Conservation (phyloP, 2,888 invertebrate genomes). For the Agrochola litura region DNA sequence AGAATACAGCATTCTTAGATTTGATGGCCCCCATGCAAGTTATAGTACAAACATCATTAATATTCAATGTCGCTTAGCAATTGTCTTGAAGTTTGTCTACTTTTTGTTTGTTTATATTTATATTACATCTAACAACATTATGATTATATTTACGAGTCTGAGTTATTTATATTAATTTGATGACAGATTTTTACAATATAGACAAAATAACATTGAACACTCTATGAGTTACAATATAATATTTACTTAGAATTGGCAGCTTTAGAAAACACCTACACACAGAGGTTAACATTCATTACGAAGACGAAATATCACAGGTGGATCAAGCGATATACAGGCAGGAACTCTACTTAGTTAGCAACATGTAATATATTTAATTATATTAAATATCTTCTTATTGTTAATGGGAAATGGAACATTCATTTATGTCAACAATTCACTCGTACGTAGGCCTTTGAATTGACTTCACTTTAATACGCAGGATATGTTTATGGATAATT, state of each 20-base stretch:
- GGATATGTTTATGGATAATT: slow-evolving; percentile 80
- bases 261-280: slow-evolving; percentile 75
- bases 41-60: slow-evolving; percentile 72
- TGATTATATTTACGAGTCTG: slow-evolving; percentile 66
- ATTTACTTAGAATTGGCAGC: slow-evolving; percentile 80
- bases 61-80: slow-evolving; percentile 46
- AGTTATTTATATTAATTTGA: slow-evolving; percentile 47
- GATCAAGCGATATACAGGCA: slow-evolving; percentile 88
- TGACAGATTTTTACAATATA: slow-evolving; percentile 70
- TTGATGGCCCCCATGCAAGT: slow-evolving; percentile 88
- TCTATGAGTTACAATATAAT: slow-evolving; percentile 76
- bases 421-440: slow-evolving; percentile 78
- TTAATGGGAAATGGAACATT: slow-evolving; percentile 73
- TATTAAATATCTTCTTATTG: slow-evolving; percentile 69
- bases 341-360: slow-evolving; percentile 85
- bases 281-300: slow-evolving; percentile 78
- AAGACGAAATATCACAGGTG: slow-evolving; percentile 88
- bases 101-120: slow-evolving; percentile 58
- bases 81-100: slow-evolving; percentile 30
- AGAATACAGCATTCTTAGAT: slow-evolving; percentile 83
- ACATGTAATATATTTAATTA: slow-evolving; percentile 74
- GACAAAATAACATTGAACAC: slow-evolving; percentile 76
- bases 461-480: slow-evolving; percentile 83
- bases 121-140: slow-evolving; percentile 57
- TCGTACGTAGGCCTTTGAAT: slow-evolving; percentile 82